A percentile compares a stretch with the other conserved stretches of the same genome.
Conservation (phyloP, 2,113 vertebrate species). For the Tetraodon nigroviridis region DNA sequence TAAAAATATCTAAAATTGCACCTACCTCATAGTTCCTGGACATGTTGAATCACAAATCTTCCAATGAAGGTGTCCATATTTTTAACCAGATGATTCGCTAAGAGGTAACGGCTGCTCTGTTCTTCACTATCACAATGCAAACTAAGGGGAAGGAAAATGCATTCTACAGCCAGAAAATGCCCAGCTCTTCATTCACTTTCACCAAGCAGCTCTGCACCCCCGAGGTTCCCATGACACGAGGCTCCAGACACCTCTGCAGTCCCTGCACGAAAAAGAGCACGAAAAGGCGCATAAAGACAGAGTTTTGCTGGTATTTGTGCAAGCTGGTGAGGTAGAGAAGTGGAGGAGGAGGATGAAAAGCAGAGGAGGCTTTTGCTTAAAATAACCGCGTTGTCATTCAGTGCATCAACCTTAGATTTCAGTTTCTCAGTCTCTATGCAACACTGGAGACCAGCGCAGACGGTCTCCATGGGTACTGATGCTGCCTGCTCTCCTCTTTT, state of each 20-base stretch:
- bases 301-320: not conserved
- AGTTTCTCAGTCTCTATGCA: constrained; percentile 58
- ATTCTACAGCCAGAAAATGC: constrained; percentile 51
- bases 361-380: constrained; percentile 14
- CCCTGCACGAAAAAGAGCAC: constrained; percentile 22
- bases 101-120: constrained; percentile 45
- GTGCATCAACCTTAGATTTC: constrained; percentile 58
- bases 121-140: constrained; percentile 22
- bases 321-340: not conserved
- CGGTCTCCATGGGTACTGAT: constrained; percentile 67
- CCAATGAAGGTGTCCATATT: constrained; percentile 70
- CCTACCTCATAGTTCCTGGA: constrained; percentile 78
- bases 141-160: constrained; percentile 44
- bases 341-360: not conserved
- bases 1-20: not conserved
- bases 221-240: constrained; percentile 27
- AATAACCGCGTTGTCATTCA: constrained; percentile 56
- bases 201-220: constrained; percentile 17
- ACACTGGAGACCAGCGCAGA: constrained; percentile 40
- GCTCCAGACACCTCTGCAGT: constrained; percentile 32
- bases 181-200: constrained; percentile 19
- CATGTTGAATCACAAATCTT: constrained; percentile 73
- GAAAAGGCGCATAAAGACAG: not conserved
- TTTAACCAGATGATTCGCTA: constrained; percentile 62
- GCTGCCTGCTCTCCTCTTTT: constrained; percentile 37